Evolutionary conservation across 2,113 vertebrate species (phyloP).

Genomic region (Thryonomys swinderianus): DNA sequence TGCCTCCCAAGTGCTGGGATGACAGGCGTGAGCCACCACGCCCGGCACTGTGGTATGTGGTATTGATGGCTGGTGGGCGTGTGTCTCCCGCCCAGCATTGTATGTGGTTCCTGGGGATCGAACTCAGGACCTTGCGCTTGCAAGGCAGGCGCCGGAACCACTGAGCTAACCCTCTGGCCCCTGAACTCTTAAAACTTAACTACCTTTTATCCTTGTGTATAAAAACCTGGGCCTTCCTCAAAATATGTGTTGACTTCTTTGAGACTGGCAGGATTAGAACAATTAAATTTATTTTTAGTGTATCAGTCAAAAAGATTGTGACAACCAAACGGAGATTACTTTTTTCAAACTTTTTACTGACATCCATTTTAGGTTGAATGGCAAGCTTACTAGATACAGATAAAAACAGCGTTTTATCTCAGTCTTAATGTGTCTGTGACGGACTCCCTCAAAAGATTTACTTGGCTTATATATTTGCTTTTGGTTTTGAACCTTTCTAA

Average conservation of each 20-base stretch:
- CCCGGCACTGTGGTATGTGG: too few relatives aligned
- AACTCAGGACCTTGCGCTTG: too few relatives aligned
- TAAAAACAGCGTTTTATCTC: slow-evolving; percentile 28
- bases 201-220: not conserved
- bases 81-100: too few relatives aligned
- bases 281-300: slow-evolving; percentile 51
- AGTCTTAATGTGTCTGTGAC: not conserved
- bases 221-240: not conserved
- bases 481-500: slow-evolving; percentile 42
- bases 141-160: too few relatives aligned
- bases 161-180: too few relatives aligned
- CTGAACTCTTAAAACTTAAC: slow-evolving; percentile 53
- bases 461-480: slow-evolving; percentile 45
- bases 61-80: too few relatives aligned
- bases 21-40: too few relatives aligned
- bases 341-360: not conserved
- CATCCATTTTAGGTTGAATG: slow-evolving; percentile 33
- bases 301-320: slow-evolving; percentile 37
- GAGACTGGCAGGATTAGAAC: slow-evolving; percentile 39
- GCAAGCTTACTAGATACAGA: not conserved
- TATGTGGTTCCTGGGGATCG: too few relatives aligned
- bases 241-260: slow-evolving; percentile 41
- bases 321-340: slow-evolving; percentile 6
- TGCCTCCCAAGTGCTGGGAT: too few relatives aligned
- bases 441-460: slow-evolving; percentile 36